Conservation (phyloP, 2,888 invertebrate species). For the Eupeodes luniger region DNA sequence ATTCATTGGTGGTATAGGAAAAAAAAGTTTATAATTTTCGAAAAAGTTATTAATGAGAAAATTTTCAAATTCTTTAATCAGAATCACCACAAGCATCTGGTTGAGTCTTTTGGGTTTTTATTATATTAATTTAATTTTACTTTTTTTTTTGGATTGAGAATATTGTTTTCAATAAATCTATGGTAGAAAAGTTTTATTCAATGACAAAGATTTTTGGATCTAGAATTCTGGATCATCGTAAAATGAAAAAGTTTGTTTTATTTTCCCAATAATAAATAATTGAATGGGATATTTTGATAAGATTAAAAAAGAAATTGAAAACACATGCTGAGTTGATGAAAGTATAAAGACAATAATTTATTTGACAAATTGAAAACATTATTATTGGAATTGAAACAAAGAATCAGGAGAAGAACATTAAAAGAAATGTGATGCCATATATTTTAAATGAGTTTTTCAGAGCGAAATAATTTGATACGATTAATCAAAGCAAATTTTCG, state of each 20-base stretch:
- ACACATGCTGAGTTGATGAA: not conserved
- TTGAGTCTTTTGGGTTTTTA: not conserved
- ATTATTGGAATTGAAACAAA: too few species aligned
- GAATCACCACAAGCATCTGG: conserved; percentile 10
- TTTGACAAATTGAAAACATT: not conserved
- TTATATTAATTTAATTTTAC: not conserved
- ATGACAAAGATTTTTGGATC: too few species aligned
- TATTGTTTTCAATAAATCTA: not conserved
- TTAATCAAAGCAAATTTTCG: too few species aligned
- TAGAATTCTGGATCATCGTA: too few species aligned
- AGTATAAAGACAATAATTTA: not conserved
- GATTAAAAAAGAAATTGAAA: not conserved
- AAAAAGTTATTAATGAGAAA: conserved; percentile 30
- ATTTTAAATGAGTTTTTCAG: too few species aligned
- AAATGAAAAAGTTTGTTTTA: too few species aligned
- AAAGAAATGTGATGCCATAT: too few species aligned
- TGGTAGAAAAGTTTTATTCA: not conserved
- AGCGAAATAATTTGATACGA: too few species aligned
- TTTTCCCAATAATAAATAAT: not conserved
- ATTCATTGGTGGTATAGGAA: not conserved
- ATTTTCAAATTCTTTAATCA: conserved; percentile 15
- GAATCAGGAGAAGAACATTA: too few species aligned
- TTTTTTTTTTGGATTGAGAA: not conserved
- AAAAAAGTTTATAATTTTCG: conserved; percentile 15
- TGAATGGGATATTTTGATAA: not conserved